Base-by-base conservation (phyloP, 2,113 vertebrate genomes). In the Morone saxatilis region DNA sequence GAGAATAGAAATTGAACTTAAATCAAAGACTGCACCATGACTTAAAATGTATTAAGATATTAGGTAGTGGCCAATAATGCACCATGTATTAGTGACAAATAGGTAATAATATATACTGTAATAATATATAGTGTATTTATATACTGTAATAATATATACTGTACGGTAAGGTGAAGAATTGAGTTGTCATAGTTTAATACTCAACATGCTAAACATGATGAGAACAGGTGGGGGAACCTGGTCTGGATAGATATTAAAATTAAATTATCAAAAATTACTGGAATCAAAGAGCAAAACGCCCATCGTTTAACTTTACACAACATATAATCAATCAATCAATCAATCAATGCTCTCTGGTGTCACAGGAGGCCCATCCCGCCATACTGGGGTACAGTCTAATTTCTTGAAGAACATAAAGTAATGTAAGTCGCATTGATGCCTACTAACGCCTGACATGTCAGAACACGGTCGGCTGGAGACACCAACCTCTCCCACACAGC, bases 401-500 rank as follows among this genome's bases (percentile, higher is more conserved):
- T 54, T 31, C 4, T 11, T 41, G 45, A 43, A 16, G 36, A 0
- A 9, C 22, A 4, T 38, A 25, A 57, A 31, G 31, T 31, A 31
- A 31, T 31, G 31, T 31, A 31, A 31, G 3, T 31, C 3, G 31
- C 31, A 31, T 3, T n/a, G 36, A 2, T 31, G 0, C 25, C 3
- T 1, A 38, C 7, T 6, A 11, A n/a, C 12, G 5, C 7, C 25
- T 4, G 43, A 51, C 0, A 6, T 5, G n/a, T 50, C 17, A 17
- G 1, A 51, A 5, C 7, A 43, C 6, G 6, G 38, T 2, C 0
- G 7, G 17, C 0, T 1, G n/a, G 5, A 59, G 38, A 11, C 47
- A 86, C 90, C 61, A 12, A 98, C 97, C 97, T 96, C 97, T 94
- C 85, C 97, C 97, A 84, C 96, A 97, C 22, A 98, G 94, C 91